Base-by-base conservation (phyloP, 2,113 vertebrate genomes). In the Tor tambroides region DNA sequence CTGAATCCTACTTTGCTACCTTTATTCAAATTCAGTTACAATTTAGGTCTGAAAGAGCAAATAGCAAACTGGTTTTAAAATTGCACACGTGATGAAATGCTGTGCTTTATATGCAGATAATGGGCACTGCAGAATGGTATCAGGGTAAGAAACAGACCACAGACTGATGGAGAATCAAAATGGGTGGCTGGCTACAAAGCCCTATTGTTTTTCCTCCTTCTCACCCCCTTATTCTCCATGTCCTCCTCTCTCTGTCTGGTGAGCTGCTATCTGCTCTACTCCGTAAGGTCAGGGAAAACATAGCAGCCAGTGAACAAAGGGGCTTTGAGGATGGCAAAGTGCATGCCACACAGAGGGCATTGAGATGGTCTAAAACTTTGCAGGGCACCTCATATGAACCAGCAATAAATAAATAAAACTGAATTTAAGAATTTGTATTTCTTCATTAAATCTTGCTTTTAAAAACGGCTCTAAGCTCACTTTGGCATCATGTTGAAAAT, bases 211-310 rank as follows among this genome's bases (percentile, higher is more conserved):
- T 84, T 63, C 35, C 67, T 43, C 72, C 54, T 75, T 69, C 54
- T 67, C 69, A 54, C 76, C 23, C 63, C 35, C 63, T 82, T 19
- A 69, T 30, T 71, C 30, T 32, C 80, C 38, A 61, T 26, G 79
- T 87, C 80, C 41, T 74, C 32, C 75, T 80, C 67, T 76, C 78
- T 83, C 35, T 49, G 46, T 32, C 71, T 72, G 83, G 51, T 69
- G 72, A 56, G 87, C 69, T 61, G 63, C 78, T 85, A 80, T 90
- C 81, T 86, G 80, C 59, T 85, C 65, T 85, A 90, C 87, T 85
- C 89, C 56, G 83, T 87, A 89, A 88, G 93, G 91, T 94, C 91
- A 84, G 90, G 86, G 89, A 89, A 91, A 91, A 90, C 89, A 84
- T 28, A 83, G 41, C 85, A 85, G 51, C 72, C 61, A 59, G 32